These are phyloP conservation scores for Piprites chloris DNA, from an alignment of 2,113 vertebrate species.

Conservation along the genomic window DNA sequence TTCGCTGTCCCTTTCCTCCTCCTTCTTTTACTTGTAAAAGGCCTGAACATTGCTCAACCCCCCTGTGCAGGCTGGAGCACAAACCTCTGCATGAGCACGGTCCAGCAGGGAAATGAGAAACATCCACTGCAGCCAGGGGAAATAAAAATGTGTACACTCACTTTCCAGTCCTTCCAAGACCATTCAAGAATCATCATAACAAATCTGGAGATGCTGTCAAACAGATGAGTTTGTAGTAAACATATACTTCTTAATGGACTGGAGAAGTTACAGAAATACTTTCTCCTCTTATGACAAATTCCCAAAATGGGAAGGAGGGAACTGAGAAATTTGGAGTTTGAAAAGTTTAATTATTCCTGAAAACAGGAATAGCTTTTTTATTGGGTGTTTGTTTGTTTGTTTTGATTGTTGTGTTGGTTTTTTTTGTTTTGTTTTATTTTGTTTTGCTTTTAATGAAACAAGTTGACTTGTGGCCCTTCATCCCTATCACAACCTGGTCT, in stretches of 20 bases:
- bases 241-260: neutral
- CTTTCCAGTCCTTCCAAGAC: fast-evolving
- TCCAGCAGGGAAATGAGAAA: neutral
- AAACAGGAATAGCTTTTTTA: neutral
- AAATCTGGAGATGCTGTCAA: neutral
- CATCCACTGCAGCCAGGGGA: neutral
- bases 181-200: fast-evolving
- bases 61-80: neutral
- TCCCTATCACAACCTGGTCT: fast-evolving
- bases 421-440: neutral
- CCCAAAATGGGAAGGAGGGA: neutral
- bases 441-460: neutral
- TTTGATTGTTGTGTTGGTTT: no score
- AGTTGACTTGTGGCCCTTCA: fast-evolving
- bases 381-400: fast-evolving
- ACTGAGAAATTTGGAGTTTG: neutral
- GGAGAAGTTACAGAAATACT: neutral
- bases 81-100: fast-evolving
- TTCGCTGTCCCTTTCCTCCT: neutral
- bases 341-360: neutral
- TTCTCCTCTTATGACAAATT: neutral
- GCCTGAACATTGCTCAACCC: neutral
- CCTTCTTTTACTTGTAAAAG: neutral
- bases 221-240: neutral
- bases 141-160: neutral